Percentiles rank a stretch among this genome's conserved stretches.
These are phyloP conservation scores for Parotocinclus haroldoi DNA, from an alignment of 2,797 vertebrate species.

Conservation along the genomic window DNA sequence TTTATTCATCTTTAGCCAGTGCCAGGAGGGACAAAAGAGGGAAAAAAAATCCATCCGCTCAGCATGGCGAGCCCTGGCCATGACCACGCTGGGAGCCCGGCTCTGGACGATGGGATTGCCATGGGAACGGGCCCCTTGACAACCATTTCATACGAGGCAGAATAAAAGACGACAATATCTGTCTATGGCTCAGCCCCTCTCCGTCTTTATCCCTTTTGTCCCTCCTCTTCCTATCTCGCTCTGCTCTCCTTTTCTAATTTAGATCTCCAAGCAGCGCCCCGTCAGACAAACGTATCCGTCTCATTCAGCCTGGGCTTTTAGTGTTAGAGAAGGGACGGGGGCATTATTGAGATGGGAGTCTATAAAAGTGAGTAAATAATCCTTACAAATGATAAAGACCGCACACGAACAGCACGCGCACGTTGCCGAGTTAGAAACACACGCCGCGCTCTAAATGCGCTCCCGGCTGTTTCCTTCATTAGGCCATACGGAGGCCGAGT, in stretches of 20 bases:
- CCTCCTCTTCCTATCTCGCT: slow-evolving; percentile 15
- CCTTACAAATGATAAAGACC: slow-evolving; percentile 10
- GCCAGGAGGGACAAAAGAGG: slow-evolving; percentile 15
- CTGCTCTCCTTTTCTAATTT: slow-evolving; percentile 31
- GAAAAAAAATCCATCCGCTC: slow-evolving; percentile 41
- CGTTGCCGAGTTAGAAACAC: slow-evolving; percentile 19
- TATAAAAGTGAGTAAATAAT: slow-evolving; percentile 12
- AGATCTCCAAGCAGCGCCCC: slow-evolving; percentile 18
- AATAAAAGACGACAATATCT: slow-evolving; percentile 75
- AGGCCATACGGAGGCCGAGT: slow-evolving; percentile 56
- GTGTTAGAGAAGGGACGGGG: neutral
- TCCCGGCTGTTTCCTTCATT: slow-evolving; percentile 60
- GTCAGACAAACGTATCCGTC: slow-evolving; percentile 19
- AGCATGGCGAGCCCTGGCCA: slow-evolving; percentile 52
- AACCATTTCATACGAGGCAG: slow-evolving; percentile 64
- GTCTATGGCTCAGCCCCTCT: slow-evolving; percentile 25
- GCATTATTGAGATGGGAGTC: neutral
- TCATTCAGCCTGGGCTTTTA: slow-evolving; percentile 14
- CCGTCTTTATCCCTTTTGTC: slow-evolving; percentile 36
- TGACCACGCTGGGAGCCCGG: slow-evolving; percentile 45
- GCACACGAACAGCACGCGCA: slow-evolving; percentile 6
- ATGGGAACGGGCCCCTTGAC: slow-evolving; percentile 77
- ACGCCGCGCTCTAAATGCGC: slow-evolving; percentile 45
- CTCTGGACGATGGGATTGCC: slow-evolving; percentile 67
- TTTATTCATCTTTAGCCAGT: slow-evolving; percentile 3